A percentile compares a stretch with the other conserved stretches of the same genome.
Conservation (phyloP, 2,888 invertebrate species). For the Stenodema calcarata region DNA sequence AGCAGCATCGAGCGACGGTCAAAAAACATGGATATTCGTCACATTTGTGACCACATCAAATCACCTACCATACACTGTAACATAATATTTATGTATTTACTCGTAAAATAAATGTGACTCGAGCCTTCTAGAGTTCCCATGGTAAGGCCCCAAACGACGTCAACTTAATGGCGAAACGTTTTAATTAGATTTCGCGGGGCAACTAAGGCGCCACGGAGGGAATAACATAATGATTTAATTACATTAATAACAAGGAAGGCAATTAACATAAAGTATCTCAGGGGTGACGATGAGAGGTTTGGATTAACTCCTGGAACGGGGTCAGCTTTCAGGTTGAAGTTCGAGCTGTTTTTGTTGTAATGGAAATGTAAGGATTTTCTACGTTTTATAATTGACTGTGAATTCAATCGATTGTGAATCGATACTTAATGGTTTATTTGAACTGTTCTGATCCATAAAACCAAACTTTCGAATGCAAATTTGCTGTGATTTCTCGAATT, state of each 20-base stretch:
- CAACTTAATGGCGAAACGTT: slow-evolving; percentile 7
- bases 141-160: not conserved
- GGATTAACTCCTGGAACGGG: not conserved
- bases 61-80: not conserved
- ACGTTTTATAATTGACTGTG: too few species aligned
- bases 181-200: slow-evolving; percentile 16
- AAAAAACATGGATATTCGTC: too few species aligned
- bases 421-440: too few species aligned
- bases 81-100: not conserved
- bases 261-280: slow-evolving; percentile 52
- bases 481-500: too few species aligned
- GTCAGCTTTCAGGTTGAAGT: not conserved
- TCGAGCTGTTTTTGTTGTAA: not conserved
- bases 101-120: not conserved
- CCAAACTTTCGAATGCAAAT: too few species aligned
- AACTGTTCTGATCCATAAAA: too few species aligned
- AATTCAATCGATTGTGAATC: too few species aligned
- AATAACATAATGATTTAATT: slow-evolving; percentile 52
- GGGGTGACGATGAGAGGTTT: not conserved
- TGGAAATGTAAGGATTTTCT: too few species aligned
- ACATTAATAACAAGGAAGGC: slow-evolving; percentile 51
- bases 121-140: not conserved
- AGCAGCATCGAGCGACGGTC: too few species aligned
- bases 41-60: too few species aligned
- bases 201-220: slow-evolving; percentile 8